phyloP scores from a whole-genome alignment of 2,113 vertebrate species.

The Sterrhoptilus dennistouni region DNA sequence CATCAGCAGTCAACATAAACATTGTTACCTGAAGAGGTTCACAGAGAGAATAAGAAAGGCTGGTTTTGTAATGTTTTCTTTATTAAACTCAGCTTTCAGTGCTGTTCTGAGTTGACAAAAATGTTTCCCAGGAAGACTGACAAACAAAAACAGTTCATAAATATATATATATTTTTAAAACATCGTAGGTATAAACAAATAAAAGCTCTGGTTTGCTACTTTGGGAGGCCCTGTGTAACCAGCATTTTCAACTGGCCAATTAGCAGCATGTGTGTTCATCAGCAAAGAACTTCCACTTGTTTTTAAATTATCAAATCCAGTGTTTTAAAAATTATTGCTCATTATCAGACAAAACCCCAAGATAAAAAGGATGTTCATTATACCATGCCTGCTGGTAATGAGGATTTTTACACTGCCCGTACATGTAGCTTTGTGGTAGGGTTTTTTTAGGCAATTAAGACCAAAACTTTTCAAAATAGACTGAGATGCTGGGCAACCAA shows the following conservation, averaged over 20 bases:
- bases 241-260: not conserved
- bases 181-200: conserved; percentile 6
- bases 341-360: not conserved
- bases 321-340: conserved; percentile 55
- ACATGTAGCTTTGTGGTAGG: not conserved
- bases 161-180: not conserved
- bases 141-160: conserved; percentile 20
- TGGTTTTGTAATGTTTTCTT: conserved; percentile 11
- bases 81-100: conserved; percentile 43
- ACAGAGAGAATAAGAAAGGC: not conserved
- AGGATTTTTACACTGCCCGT: not conserved
- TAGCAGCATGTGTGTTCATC: conserved; percentile 11
- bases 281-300: not conserved
- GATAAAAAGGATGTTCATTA: not conserved
- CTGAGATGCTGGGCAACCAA: not conserved
- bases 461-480: not conserved
- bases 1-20: not conserved
- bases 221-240: not conserved
- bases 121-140: conserved; percentile 6
- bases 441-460: not conserved
- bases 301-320: not conserved
- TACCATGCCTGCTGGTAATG: not conserved
- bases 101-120: not conserved
- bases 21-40: not conserved
- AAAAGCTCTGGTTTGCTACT: conserved; percentile 33